Evolutionary conservation across 2,888 invertebrate species (phyloP), one percentile per base, ranked within the genome.

Genomic region (Margaritifera margaritifera): DNA sequence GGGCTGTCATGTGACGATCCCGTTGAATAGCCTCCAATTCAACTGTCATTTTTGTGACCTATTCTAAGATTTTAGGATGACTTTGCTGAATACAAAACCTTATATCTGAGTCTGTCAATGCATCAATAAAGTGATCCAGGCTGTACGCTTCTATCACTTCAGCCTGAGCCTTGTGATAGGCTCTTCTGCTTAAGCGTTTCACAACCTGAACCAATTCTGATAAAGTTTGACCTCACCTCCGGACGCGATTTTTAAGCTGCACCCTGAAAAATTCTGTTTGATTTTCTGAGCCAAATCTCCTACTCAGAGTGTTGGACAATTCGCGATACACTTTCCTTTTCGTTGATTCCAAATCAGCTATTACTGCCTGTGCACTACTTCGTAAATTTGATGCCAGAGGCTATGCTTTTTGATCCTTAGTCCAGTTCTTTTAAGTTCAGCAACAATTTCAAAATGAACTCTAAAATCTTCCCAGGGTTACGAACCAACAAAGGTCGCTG

Each of bases 101-200:
- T 5, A 20, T 61, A 19, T 61, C 51, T 24, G 42, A n/a, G n/a
- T 50, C 6, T 20, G 20, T 24, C 24, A 61, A 2, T 4, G 61
- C 61, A 50, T 61, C 61, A 50, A 61, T 50, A 50, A 42, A 61
- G 8, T 51, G 50, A 61, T 61, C 61, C 6, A 6, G 20, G 2
- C 50, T 50, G 20, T 31, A 50, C 3, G 15, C 8, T n/a, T 51
- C 42, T 50, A n/a, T 20, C 2, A 61, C 4, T 0, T 61, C 51
- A 4, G 24, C 4, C 0, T 18, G 42, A 61, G 42, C 61, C 5
- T 61, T n/a, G n/a, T n/a, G n/a, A n/a, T n/a, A n/a, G n/a, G n/a
- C n/a, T n/a, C n/a, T n/a, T n/a, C n/a, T n/a, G n/a, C n/a, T n/a
- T n/a, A n/a, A n/a, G n/a, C n/a, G n/a, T n/a, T n/a, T n/a, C n/a